Evolutionary conservation across 2,888 invertebrate species (phyloP).

Genomic region (Alsophila aescularia): DNA sequence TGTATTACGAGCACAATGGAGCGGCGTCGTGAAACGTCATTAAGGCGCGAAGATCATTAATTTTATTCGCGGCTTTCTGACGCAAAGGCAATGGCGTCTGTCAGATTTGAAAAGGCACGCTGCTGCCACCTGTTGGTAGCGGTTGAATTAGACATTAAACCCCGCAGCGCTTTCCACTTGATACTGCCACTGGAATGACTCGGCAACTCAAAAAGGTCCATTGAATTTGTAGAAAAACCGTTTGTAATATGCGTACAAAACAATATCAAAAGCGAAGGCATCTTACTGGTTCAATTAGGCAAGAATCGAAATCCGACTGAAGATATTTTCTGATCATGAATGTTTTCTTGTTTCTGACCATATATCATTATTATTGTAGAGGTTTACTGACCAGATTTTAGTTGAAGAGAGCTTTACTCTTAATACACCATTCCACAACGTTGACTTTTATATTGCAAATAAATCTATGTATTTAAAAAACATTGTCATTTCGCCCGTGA

Average conservation of each 20-base stretch:
- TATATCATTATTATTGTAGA: not conserved
- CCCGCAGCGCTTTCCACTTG: conserved; percentile 77
- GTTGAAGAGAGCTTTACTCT: no score
- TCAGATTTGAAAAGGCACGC: conserved; percentile 81
- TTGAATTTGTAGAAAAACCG: conserved; percentile 43
- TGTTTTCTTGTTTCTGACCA: no score
- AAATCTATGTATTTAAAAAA: no score
- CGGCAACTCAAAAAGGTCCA: conserved; percentile 56
- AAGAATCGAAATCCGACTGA: not conserved
- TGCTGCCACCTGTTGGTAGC: conserved; percentile 84
- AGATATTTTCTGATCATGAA: no score
- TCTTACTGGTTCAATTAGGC: not conserved
- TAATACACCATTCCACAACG: no score
- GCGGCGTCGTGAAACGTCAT: conserved; percentile 83
- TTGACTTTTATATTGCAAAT: no score
- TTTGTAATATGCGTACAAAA: conserved; percentile 12
- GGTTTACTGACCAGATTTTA: no score
- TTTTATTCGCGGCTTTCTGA: conserved; percentile 84
- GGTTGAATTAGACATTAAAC: conserved; percentile 79
- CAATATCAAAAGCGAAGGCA: conserved; percentile 15
- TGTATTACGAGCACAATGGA: conserved; percentile 84
- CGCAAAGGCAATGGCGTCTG: conserved; percentile 83
- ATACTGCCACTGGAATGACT: conserved; percentile 81
- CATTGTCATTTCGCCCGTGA: no score
- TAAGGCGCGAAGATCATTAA: conserved; percentile 84